phyloP scores from a whole-genome alignment of 2,797 vertebrate genomes.

The Diceros bicornis region DNA sequence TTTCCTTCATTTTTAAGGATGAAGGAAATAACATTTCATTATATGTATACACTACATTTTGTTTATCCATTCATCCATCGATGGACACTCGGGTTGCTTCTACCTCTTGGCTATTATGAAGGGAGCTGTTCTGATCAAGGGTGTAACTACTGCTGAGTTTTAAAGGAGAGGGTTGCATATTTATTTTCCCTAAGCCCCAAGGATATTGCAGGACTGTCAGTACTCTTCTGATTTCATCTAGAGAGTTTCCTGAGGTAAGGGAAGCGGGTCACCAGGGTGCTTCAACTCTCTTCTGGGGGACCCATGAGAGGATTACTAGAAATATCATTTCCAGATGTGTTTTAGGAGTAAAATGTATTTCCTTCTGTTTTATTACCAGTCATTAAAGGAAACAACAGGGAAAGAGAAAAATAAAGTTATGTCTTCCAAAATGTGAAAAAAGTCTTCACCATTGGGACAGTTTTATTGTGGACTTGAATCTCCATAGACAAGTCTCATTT shows the following conservation, averaged over 20 bases:
- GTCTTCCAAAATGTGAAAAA: slow-evolving; percentile 72
- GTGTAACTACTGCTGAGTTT: background rate
- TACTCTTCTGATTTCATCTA: slow-evolving; percentile 72
- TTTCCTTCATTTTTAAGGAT: slow-evolving; percentile 29
- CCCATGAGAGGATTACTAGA: slow-evolving; percentile 23
- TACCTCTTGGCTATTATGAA: slow-evolving; percentile 8
- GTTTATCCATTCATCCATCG: background rate
- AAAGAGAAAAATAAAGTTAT: slow-evolving; percentile 75
- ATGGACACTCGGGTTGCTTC: background rate
- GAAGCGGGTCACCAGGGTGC: slow-evolving; percentile 64
- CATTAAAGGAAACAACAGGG: slow-evolving; percentile 77
- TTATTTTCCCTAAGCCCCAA: slow-evolving; percentile 53
- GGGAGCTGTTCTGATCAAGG: background rate
- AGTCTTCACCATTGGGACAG: slow-evolving; percentile 49
- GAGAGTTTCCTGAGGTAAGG: slow-evolving; percentile 69
- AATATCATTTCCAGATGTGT: slow-evolving; percentile 79
- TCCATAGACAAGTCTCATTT: slow-evolving; percentile 48
- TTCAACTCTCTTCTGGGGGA: slow-evolving; percentile 63
- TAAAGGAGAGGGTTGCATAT: slow-evolving; percentile 58
- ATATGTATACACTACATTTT: background rate
- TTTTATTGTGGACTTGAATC: slow-evolving; percentile 69
- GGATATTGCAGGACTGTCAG: slow-evolving; percentile 56
- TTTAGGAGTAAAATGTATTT: slow-evolving; percentile 70
- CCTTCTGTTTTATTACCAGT: slow-evolving; percentile 78
- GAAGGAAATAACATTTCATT: slow-evolving; percentile 7